phyloP scores from a whole-genome alignment of 1,140 invertebrate species.

The Cheumatopsyche charites region DNA sequence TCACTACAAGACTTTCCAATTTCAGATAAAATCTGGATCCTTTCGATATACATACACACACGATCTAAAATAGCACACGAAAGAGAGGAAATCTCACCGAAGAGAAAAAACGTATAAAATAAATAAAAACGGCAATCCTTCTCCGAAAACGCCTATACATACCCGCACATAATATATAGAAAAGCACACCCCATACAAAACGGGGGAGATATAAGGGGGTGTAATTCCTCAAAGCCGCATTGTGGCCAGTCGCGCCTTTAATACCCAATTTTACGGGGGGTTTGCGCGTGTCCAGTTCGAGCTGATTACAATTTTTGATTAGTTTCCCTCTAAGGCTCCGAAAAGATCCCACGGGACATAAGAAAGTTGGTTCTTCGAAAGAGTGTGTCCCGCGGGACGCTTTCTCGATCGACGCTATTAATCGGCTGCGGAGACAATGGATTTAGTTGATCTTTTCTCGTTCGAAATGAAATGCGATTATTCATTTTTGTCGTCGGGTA shows the following conservation, averaged over 20 bases:
- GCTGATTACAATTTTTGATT: slow-evolving; percentile 37
- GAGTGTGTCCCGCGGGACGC: no score
- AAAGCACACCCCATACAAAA: not conserved
- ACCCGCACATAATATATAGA: not conserved
- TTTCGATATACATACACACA: slow-evolving; percentile 7
- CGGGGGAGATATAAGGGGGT: slow-evolving; percentile 5
- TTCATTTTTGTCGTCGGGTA: no score
- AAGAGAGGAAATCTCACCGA: not conserved
- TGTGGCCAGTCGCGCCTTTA: slow-evolving; percentile 25
- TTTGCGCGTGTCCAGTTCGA: slow-evolving; percentile 9
- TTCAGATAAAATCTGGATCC: slow-evolving; percentile 24
- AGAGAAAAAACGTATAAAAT: slow-evolving; percentile 15
- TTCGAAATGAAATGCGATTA: no score
- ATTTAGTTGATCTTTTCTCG: no score
- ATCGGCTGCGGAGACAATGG: no score
- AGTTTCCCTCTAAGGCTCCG: slow-evolving; percentile 13
- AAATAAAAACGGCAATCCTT: slow-evolving; percentile 19
- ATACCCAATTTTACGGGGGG: slow-evolving; percentile 35
- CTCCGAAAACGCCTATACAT: not conserved
- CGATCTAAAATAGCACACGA: not conserved
- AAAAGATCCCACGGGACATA: not conserved
- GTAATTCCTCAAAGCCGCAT: slow-evolving; percentile 34
- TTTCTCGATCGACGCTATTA: no score
- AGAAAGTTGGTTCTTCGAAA: not conserved
- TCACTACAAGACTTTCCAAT: slow-evolving; percentile 17